Evolutionary conservation across 2,113 vertebrate genomes (phyloP), one percentile per base, ranked within the genome.

Genomic region (Psilopogon haemacephalus): DNA sequence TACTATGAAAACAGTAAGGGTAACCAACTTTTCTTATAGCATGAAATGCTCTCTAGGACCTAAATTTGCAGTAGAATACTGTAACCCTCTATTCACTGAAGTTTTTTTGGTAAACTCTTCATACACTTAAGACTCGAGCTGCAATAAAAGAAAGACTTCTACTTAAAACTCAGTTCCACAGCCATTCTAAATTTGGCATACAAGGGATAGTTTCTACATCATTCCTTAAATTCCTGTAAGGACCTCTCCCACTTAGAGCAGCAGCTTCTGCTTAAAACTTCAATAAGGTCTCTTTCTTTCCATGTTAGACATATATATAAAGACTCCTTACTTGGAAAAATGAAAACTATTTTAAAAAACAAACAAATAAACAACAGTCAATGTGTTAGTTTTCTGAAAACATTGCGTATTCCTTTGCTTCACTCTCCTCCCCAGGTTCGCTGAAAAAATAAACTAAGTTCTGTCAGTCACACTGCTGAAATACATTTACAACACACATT

Each of bases 191-290:
- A 96, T 97, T 95, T 97, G 96, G 97, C 77, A 2, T 96, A 67
- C 89, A 95, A 95, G 84, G 89, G 93, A 96, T 91, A 97, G 94
- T 97, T 98, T 96, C 95, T 96, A 95, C 95, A 97, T 96, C 97
- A 98, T 98, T 98, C 97, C 97, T 98, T 94, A 97, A 97, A 98
- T 98, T 98, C 98, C 94, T 97, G 59, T 78, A 85, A 95, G 95
- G 95, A 97, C 96, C 95, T 97, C 97, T 98, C 96, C 96, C 95
- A 97, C 84, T 97, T 96, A 88, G 26, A 94, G 94, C 85, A 94
- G 93, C 84, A 92, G 86, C 72, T 93, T 94, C 97, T 97, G 89
- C 95, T 96, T 94, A 73, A 86, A 95, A 93, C 91, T 97, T 87
- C 90, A 97, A 97, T 91, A 97, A 96, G 86, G 95, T 76, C 92